These are phyloP conservation scores for Tachystola acroxantha DNA, from an alignment of 2,888 invertebrate genomes.

Conservation along the genomic window DNA sequence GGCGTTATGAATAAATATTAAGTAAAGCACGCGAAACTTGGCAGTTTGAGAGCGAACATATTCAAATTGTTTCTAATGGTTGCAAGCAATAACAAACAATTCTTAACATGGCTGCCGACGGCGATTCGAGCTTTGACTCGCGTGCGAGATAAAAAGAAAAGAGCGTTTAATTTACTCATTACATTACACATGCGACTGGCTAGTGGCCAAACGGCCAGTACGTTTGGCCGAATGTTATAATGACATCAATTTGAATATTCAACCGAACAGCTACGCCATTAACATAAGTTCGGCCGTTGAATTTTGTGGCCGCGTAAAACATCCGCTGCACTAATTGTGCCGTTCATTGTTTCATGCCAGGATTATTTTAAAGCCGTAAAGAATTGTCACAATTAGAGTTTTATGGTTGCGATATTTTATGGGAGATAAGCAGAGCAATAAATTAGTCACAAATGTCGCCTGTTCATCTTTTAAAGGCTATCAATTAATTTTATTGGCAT, in stretches of 20 bases:
- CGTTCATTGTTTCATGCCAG: conserved; percentile 52
- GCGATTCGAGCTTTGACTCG: conserved; percentile 37
- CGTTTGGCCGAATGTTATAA: conserved; percentile 73
- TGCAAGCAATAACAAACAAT: conserved; percentile 25
- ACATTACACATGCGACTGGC: conserved; percentile 67
- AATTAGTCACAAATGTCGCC: conserved; percentile 9
- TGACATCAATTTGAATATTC: conserved; percentile 79
- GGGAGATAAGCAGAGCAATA: conserved; percentile 4
- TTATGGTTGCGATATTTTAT: conserved; percentile 5
- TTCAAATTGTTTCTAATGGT: conserved; percentile 29
- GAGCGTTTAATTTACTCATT: conserved; percentile 68
- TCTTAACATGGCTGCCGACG: conserved; percentile 27
- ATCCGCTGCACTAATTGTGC: conserved; percentile 64
- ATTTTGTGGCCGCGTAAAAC: conserved; percentile 66
- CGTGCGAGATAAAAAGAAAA: conserved; percentile 52
- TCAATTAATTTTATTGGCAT: conserved; percentile 8
- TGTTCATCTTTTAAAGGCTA: conserved; percentile 7
- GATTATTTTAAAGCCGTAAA: conserved; percentile 7
- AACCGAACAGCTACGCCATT: conserved; percentile 73
- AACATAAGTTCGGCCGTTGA: conserved; percentile 76
- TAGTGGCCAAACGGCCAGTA: conserved; percentile 65
- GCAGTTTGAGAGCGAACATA: conserved; percentile 6
- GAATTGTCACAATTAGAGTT: neutral
- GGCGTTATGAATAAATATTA: conserved; percentile 14
- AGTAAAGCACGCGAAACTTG: conserved; percentile 29